phyloP scores from a whole-genome alignment of 1,140 invertebrate species.

The Drosophila funebris region DNA sequence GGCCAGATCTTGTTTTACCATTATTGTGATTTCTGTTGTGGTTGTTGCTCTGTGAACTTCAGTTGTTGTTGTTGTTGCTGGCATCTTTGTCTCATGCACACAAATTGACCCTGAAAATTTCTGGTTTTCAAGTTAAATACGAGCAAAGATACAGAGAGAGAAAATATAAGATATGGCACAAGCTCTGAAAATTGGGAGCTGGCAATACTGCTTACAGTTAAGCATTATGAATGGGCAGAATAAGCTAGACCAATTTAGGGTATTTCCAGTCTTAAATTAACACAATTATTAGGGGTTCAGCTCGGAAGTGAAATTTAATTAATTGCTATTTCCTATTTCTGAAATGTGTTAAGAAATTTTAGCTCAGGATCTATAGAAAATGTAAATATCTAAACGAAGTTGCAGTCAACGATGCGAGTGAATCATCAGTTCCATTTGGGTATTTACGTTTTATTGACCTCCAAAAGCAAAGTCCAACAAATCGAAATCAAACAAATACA shows the following conservation, averaged over 20 bases:
- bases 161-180: conserved; percentile 26
- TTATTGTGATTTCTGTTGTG: conserved; percentile 1
- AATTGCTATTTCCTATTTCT: background rate
- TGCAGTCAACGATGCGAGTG: conserved; percentile 23
- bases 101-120: conserved; percentile 78
- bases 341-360: background rate
- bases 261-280: conserved; percentile 9
- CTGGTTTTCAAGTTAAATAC: conserved; percentile 67
- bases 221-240: conserved; percentile 17
- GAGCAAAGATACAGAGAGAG: conserved; percentile 42
- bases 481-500: conserved; percentile 67
- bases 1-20: conserved; percentile 54
- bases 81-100: conserved; percentile 59
- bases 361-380: background rate
- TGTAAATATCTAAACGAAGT: background rate
- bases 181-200: background rate
- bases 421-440: conserved; percentile 58
- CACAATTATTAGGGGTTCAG: background rate
- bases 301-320: background rate
- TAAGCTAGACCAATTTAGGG: background rate
- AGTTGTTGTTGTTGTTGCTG: conserved; percentile 30
- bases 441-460: conserved; percentile 77
- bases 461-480: conserved; percentile 60
- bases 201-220: background rate
- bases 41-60: conserved; percentile 45